These are phyloP conservation scores for Magallana angulata DNA, from an alignment of 1,140 invertebrate genomes.

Conservation along the genomic window DNA sequence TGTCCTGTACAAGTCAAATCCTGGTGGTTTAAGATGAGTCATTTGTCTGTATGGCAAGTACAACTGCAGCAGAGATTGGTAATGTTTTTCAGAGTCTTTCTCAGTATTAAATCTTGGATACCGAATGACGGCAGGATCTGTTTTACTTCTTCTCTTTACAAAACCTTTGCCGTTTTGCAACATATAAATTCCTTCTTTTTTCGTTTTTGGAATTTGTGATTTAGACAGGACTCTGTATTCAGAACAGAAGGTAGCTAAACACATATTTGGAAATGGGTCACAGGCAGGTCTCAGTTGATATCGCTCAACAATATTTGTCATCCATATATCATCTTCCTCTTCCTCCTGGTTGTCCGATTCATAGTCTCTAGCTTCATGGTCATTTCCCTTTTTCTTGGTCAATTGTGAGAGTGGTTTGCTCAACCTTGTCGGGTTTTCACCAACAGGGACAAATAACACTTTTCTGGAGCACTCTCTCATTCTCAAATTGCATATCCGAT, in stretches of 20 bases:
- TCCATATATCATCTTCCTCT: slow-evolving; percentile 35
- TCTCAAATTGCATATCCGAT: slow-evolving; percentile 32
- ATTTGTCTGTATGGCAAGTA: slow-evolving; percentile 42
- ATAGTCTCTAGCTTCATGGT: too few species aligned
- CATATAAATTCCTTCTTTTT: not conserved
- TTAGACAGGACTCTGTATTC: not conserved
- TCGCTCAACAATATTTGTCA: slow-evolving; percentile 14
- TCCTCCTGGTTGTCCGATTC: not conserved
- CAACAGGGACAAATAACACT: slow-evolving; percentile 44
- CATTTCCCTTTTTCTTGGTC: not conserved
- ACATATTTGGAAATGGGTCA: not conserved
- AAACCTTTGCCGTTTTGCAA: not conserved
- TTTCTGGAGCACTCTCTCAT: slow-evolving; percentile 47
- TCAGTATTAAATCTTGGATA: not conserved
- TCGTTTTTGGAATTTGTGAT: not conserved
- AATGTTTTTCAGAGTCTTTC: not conserved
- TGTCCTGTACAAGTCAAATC: not conserved
- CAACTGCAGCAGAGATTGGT: not conserved
- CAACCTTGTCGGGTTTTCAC: slow-evolving; percentile 7
- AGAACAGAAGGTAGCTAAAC: slow-evolving; percentile 21
- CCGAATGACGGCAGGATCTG: not conserved
- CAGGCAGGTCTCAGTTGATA: slow-evolving; percentile 20
- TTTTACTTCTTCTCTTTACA: not conserved
- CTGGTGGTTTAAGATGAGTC: slow-evolving; percentile 35
- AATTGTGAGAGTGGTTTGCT: not conserved